These are phyloP conservation scores for Dendroctonus valens DNA, from an alignment of 1,140 invertebrate species.

Conservation along the genomic window DNA sequence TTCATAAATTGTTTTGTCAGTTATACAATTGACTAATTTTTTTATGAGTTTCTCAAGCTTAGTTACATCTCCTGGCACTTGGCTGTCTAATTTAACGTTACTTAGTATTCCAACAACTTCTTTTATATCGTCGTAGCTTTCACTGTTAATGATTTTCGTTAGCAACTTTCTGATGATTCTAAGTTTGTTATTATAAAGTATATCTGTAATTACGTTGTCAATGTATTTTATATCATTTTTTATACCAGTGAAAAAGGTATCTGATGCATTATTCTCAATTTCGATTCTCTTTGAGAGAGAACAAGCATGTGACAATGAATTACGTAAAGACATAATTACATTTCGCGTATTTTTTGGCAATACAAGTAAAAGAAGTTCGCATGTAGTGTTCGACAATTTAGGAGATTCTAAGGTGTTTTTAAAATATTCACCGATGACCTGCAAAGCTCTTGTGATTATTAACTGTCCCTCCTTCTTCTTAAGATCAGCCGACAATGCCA, in stretches of 20 bases:
- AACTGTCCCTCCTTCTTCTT: neutral
- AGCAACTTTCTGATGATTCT: neutral
- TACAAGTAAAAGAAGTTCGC: neutral
- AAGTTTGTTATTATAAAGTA: constrained; percentile 5
- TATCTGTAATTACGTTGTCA: constrained; percentile 7
- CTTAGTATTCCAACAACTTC: neutral
- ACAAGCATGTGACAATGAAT: constrained; percentile 5
- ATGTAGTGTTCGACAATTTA: neutral
- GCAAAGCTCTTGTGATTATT: constrained; percentile 4
- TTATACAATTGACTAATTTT: constrained; percentile 1
- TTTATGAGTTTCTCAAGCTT: neutral
- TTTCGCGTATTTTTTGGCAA: constrained; percentile 7
- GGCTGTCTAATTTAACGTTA: neutral
- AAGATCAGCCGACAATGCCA: constrained; percentile 5
- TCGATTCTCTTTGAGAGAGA: neutral
- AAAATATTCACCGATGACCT: neutral
- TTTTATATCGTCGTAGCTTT: constrained; percentile 1
- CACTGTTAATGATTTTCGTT: neutral
- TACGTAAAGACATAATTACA: constrained; percentile 4
- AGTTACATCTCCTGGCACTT: neutral
- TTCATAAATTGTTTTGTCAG: constrained; percentile 7
- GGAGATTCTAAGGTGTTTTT: constrained; percentile 8
- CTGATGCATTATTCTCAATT: neutral
- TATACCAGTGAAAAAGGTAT: constrained; percentile 1
- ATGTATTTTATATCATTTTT: constrained; percentile 4